Evolutionary conservation across 2,888 invertebrate species (phyloP).

Genomic region (Vesta saturnalis): DNA sequence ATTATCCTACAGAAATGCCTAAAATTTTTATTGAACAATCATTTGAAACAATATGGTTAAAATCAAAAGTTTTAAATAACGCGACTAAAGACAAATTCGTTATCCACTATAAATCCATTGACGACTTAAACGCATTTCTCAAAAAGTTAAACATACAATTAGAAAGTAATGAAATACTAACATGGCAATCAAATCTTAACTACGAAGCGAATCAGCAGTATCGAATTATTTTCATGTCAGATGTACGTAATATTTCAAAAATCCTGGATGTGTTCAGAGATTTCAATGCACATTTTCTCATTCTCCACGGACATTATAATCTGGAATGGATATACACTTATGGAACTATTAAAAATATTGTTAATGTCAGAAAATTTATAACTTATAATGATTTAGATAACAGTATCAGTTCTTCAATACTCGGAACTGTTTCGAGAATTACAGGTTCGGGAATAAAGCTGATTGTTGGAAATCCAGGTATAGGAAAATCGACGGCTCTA

Average conservation of each 20-base stretch:
- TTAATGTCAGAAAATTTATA: neutral
- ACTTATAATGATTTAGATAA: too few species aligned
- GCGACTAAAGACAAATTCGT: neutral
- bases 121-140: neutral
- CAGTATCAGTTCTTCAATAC: too few species aligned
- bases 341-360: neutral
- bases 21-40: neutral
- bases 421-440: too few species aligned
- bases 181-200: neutral
- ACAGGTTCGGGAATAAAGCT: too few species aligned
- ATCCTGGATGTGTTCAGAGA: neutral
- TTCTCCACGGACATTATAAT: neutral
- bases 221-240: neutral
- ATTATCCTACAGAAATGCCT: neutral
- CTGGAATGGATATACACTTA: neutral
- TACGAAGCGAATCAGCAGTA: neutral
- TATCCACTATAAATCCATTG: neutral
- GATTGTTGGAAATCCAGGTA: too few species aligned
- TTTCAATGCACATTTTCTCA: too few species aligned
- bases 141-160: neutral
- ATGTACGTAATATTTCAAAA: neutral
- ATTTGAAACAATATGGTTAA: neutral
- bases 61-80: neutral
- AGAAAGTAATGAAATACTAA: neutral
- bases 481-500: constrained; percentile 20